Percentiles rank a stretch among this genome's conserved stretches.
Evolutionary conservation across 2,888 invertebrate species (phyloP).

Genomic region (Synanthedon myopaeformis): DNA sequence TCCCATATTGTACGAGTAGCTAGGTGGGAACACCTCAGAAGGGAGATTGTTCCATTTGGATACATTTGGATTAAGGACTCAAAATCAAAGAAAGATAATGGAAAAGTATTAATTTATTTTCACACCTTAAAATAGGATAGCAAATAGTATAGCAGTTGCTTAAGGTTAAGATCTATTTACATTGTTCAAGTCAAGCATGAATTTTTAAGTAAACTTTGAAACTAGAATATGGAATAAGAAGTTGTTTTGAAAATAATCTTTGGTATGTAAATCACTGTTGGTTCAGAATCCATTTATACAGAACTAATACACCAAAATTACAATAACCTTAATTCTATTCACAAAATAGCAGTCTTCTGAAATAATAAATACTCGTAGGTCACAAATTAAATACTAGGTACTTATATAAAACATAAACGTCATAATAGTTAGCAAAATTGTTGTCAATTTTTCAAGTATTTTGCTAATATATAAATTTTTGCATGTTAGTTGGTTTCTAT

Average conservation of each 20-base stretch:
- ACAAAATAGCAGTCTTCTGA: not conserved
- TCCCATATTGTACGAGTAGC: too few relatives aligned
- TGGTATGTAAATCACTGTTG: constrained; percentile 30
- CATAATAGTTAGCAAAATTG: too few relatives aligned
- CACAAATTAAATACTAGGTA: too few relatives aligned
- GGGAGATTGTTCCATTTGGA: too few relatives aligned
- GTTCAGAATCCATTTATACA: constrained; percentile 19
- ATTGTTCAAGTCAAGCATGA: constrained; percentile 7
- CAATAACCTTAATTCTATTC: constrained; percentile 1
- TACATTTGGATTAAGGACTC: too few relatives aligned
- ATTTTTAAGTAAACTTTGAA: constrained; percentile 3
- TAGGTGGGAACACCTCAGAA: too few relatives aligned
- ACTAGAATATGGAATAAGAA: constrained; percentile 5
- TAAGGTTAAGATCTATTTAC: constrained; percentile 23
- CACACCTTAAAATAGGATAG: constrained; percentile 41
- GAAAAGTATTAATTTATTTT: constrained; percentile 65
- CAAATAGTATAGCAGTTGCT: not conserved
- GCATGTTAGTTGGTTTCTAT: too few relatives aligned
- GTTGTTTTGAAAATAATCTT: constrained; percentile 24
- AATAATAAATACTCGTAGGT: not conserved
- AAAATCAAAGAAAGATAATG: constrained; percentile 9
- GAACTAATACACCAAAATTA: not conserved
- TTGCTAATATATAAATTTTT: too few relatives aligned
- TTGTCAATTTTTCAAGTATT: too few relatives aligned
- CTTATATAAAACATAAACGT: too few relatives aligned